phyloP scores from a whole-genome alignment of 2,888 invertebrate genomes.

The Gerris lacustris region DNA sequence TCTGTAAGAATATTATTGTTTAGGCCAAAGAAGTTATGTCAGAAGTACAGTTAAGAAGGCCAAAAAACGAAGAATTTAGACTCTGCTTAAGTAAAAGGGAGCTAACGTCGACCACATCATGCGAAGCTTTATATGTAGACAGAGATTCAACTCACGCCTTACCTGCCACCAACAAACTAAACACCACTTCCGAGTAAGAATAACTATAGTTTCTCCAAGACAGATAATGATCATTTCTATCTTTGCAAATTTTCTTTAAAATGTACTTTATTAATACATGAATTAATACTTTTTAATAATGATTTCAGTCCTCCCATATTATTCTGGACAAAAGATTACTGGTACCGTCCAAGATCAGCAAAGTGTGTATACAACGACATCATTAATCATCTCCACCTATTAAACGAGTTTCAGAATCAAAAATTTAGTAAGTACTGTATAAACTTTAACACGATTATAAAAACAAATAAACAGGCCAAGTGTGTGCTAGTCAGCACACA shows the following conservation, averaged over 20 bases:
- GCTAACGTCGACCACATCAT: constrained; percentile 40
- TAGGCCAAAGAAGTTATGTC: constrained; percentile 39
- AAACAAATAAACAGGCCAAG: too few species aligned
- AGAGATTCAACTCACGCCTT: background rate
- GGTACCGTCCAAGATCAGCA: constrained; percentile 42
- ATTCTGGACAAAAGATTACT: constrained; percentile 47
- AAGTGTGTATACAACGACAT: constrained; percentile 38
- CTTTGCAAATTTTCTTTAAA: too few species aligned
- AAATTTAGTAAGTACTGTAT: background rate
- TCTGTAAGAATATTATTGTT: background rate
- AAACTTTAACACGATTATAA: too few species aligned
- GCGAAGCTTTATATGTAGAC: constrained; percentile 34
- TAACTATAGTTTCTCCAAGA: background rate
- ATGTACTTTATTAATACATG: too few species aligned
- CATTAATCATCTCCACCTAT: constrained; percentile 35
- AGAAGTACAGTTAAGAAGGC: constrained; percentile 37
- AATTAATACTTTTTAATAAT: too few species aligned
- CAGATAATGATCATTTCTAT: background rate
- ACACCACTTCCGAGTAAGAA: background rate
- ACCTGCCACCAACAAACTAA: constrained; percentile 6
- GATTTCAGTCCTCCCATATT: constrained; percentile 35
- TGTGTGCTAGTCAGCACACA: too few species aligned
- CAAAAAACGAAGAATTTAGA: constrained; percentile 37
- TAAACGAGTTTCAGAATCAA: background rate
- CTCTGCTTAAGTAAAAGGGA: constrained; percentile 40